Base-by-base conservation (phyloP, 2,113 vertebrate species). In the Bombycilla garrulus region DNA sequence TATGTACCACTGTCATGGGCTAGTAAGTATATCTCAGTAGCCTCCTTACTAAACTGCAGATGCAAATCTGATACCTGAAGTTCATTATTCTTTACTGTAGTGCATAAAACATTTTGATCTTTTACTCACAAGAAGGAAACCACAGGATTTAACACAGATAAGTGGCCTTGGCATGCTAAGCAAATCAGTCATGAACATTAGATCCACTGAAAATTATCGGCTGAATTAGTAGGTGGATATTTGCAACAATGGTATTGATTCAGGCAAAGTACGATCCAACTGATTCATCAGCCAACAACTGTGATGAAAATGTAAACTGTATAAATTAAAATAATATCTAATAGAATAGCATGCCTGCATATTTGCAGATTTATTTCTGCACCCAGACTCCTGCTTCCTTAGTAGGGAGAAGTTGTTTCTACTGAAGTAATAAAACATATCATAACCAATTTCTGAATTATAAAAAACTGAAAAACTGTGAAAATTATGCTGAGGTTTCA, bases 161-260 rank as follows among this genome's bases (percentile, higher is more conserved):
- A 77, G 54, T 65, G 73, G 24, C 50, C 35, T 92, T 5, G 14
- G 42, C 42, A 38, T 62, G 51, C 12, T 62, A 66, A 86, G 29
- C 50, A 66, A 65, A 70, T 73, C 71, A 70, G 35, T 93, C 66
- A 58, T 38, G 58, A 81, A 12, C 74, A 58, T 69, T 25, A 12
- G 6, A 42, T 60, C 45, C 47, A 36, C 47, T 62, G 64, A 81
- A 88, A 92, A 92, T 74, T 81, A 66, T 42, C 58, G 42, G 15
- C 42, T 97, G 45, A 86, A 86, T 90, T 90, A 83, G 56, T 58
- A 93, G 86, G 58, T 80, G 79, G 60, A 15, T 90, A 81, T 86
- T 86, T 93, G 47, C 58, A 86, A 42, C 76, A 58, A 66, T 5
- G 35, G 23, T 70, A 94, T 94, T 77, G 80, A 94, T 83, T 77